phyloP scores from a whole-genome alignment of 2,797 vertebrate genomes.

The Anguilla anguilla region DNA sequence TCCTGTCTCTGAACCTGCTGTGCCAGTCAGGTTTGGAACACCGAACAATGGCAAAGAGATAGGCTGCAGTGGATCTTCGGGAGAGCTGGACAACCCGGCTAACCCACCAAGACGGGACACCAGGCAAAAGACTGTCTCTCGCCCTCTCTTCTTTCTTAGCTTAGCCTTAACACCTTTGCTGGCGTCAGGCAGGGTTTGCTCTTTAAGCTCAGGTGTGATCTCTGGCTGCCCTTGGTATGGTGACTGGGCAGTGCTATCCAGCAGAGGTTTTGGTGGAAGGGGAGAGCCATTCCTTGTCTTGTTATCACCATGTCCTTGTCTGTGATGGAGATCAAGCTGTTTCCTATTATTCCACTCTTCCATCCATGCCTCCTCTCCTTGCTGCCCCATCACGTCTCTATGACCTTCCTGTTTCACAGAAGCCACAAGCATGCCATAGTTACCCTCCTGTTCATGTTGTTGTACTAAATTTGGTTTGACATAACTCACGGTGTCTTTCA shows the following conservation, averaged over 20 bases:
- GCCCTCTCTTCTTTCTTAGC: slow-evolving; percentile 62
- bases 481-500: slow-evolving; percentile 23
- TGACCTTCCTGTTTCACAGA: slow-evolving; percentile 43
- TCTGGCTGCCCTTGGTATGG: slow-evolving; percentile 34
- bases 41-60: slow-evolving; percentile 48
- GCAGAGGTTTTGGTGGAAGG: slow-evolving; percentile 31
- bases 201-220: slow-evolving; percentile 27
- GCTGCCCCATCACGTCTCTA: slow-evolving; percentile 18
- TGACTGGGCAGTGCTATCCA: slow-evolving; percentile 6
- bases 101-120: slow-evolving; percentile 67
- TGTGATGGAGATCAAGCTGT: slow-evolving; percentile 35
- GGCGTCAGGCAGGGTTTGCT: slow-evolving; percentile 49
- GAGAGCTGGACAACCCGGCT: slow-evolving; percentile 36
- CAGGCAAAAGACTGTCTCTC: slow-evolving; percentile 74
- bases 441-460: slow-evolving; percentile 44
- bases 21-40: slow-evolving; percentile 31
- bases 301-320: slow-evolving; percentile 31
- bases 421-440: slow-evolving; percentile 42
- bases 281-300: slow-evolving; percentile 30
- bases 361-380: slow-evolving; percentile 38
- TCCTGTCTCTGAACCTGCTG: slow-evolving; percentile 36
- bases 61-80: slow-evolving; percentile 46
- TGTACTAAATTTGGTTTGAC: slow-evolving; percentile 41
- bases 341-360: slow-evolving; percentile 38
- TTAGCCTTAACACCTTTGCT: slow-evolving; percentile 63